Evolutionary conservation across 2,113 vertebrate genomes (phyloP).

Genomic region (Vulpes lagopus): DNA sequence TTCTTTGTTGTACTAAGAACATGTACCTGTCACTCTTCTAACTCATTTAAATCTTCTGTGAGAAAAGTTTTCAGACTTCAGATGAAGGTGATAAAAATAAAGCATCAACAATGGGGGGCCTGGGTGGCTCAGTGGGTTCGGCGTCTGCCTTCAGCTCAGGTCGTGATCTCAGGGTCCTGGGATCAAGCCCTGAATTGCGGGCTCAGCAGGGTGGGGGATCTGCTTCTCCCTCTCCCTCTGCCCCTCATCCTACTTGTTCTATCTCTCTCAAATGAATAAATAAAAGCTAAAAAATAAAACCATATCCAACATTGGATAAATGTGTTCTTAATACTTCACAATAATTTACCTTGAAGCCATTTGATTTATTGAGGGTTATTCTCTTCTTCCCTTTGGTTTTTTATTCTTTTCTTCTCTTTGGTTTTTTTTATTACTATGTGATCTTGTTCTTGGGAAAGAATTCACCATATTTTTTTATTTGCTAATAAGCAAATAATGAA

Average conservation of each 20-base stretch:
- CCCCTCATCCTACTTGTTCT: no score
- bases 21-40: not conserved
- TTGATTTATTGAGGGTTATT: conserved; percentile 9
- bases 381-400: not conserved
- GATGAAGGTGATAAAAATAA: not conserved
- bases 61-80: not conserved
- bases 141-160: no score
- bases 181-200: no score
- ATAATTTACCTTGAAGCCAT: not conserved
- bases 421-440: not conserved
- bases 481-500: not conserved
- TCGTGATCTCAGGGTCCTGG: no score
- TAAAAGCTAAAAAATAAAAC: not conserved
- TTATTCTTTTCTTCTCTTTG: not conserved
- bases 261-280: no score
- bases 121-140: no score
- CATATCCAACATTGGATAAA: not conserved
- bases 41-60: not conserved
- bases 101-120: no score
- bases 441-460: not conserved
- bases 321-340: not conserved
- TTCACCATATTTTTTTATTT: not conserved
- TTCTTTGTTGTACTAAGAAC: not conserved
- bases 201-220: no score
- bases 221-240: no score